Evolutionary conservation across 1,140 invertebrate genomes (phyloP).

Genomic region (Cephus cinctus): DNA sequence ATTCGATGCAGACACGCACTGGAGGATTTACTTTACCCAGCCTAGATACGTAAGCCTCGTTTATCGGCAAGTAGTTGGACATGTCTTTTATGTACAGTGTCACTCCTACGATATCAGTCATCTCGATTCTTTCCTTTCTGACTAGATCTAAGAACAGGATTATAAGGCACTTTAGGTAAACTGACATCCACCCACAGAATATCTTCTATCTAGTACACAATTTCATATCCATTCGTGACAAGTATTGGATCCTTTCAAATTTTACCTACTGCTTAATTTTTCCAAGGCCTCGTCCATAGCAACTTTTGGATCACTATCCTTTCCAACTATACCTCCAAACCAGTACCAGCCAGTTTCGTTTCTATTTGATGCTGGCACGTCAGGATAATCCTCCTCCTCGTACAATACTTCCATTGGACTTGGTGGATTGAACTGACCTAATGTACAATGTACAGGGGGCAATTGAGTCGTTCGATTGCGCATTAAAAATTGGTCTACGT

Average conservation of each 20-base stretch:
- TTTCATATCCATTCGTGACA: conserved; percentile 1
- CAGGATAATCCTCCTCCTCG: conserved; percentile 44
- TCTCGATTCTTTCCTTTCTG: conserved; percentile 58
- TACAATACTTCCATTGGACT: conserved; percentile 41
- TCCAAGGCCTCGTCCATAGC: conserved; percentile 68
- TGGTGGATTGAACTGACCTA: conserved; percentile 43
- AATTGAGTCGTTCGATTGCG: neutral
- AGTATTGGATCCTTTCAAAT: conserved; percentile 30
- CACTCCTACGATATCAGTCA: conserved; percentile 74
- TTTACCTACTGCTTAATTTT: conserved; percentile 79
- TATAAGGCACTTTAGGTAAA: conserved; percentile 17
- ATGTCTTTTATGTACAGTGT: conserved; percentile 83
- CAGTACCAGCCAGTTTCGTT: conserved; percentile 78
- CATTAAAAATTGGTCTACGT: conserved; percentile 1
- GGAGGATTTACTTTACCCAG: conserved; percentile 83
- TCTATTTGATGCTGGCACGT: conserved; percentile 58
- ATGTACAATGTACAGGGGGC: neutral
- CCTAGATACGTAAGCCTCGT: conserved; percentile 72
- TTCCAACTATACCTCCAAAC: conserved; percentile 72
- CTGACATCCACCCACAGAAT: conserved; percentile 5
- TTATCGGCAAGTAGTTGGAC: conserved; percentile 74
- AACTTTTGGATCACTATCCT: conserved; percentile 53
- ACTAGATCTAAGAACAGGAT: conserved; percentile 56
- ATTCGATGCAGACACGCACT: conserved; percentile 83
- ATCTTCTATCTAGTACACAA: conserved; percentile 2